Percentiles rank a stretch among this genome's conserved stretches.
Conservation (phyloP, 2,797 vertebrate species). For the Muscicapa striata region DNA sequence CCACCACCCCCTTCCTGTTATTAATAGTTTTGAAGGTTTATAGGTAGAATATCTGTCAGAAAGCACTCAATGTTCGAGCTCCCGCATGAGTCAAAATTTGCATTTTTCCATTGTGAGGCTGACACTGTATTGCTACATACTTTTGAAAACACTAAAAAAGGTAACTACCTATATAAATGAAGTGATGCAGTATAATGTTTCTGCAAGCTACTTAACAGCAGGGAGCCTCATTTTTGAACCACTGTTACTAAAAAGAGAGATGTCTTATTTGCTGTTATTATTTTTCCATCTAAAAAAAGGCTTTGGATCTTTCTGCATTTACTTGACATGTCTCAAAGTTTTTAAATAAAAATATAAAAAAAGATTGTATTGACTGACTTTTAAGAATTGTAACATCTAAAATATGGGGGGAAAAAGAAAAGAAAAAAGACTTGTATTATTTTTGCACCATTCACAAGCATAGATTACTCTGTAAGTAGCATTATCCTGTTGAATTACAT, state of each 20-base stretch:
- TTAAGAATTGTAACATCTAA: neutral
- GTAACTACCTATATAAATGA: neutral
- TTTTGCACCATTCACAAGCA: neutral
- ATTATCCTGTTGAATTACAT: slow-evolving; percentile 38
- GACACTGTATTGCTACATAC: neutral
- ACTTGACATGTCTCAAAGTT: neutral
- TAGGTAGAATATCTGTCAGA: neutral
- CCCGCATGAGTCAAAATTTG: neutral
- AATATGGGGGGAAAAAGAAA: neutral
- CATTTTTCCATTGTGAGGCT: neutral
- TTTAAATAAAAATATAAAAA: neutral
- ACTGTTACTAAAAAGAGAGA: neutral
- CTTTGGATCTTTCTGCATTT: neutral
- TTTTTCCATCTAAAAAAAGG: neutral
- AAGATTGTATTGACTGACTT: neutral
- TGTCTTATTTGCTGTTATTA: neutral
- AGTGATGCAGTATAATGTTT: neutral
- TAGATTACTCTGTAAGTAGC: neutral
- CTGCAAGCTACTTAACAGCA: neutral
- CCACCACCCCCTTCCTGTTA: neutral
- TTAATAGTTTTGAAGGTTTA: neutral
- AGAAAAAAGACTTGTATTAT: neutral
- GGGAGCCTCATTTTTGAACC: neutral
- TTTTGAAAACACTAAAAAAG: slow-evolving; percentile 19
- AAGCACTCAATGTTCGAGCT: neutral